These are phyloP conservation scores for Tapera naevia DNA, from an alignment of 2,797 vertebrate species.

Conservation along the genomic window DNA sequence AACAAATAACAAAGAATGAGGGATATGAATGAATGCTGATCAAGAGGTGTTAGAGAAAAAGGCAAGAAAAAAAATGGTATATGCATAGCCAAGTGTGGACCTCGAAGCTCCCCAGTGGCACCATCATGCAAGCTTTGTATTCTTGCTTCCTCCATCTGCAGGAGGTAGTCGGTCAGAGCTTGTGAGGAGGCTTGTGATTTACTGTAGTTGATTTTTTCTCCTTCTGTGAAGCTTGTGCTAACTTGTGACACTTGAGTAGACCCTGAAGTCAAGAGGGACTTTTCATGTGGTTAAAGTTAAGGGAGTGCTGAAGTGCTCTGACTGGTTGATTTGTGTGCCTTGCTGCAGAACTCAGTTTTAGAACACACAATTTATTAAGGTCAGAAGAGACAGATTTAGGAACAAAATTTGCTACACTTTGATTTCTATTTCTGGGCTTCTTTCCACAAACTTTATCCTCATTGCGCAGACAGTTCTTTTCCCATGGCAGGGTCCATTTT, in stretches of 20 bases:
- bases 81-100: background rate
- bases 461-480: background rate
- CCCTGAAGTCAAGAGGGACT: conserved; percentile 5
- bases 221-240: background rate
- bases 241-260: background rate
- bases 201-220: background rate
- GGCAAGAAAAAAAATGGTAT: background rate
- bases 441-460: background rate
- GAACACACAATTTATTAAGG: background rate
- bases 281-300: conserved; percentile 9
- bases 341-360: background rate
- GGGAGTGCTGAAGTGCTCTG: background rate
- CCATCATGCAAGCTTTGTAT: background rate
- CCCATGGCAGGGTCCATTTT: background rate
- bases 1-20: background rate
- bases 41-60: background rate
- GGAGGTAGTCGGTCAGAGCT: background rate
- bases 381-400: conserved; percentile 4
- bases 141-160: background rate
- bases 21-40: background rate
- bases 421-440: background rate
- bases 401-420: background rate
- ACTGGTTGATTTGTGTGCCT: conserved; percentile 11
- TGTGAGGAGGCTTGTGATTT: conserved; percentile 10
- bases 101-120: background rate